phyloP scores from a whole-genome alignment of 2,113 vertebrate species.

The Lamprotornis superbus region DNA sequence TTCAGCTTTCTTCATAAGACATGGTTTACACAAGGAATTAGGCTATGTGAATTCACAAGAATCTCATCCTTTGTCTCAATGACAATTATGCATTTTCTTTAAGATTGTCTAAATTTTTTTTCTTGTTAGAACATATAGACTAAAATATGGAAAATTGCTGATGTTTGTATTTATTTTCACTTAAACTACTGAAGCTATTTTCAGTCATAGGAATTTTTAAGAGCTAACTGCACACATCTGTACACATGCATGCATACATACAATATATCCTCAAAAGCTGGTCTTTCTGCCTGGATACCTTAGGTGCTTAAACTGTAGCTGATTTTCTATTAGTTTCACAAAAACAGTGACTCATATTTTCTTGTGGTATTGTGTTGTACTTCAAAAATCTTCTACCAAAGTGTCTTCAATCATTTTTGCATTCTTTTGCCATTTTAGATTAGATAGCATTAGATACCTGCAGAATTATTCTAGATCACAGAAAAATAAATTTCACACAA shows the following conservation, averaged over 20 bases:
- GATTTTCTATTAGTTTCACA: background rate
- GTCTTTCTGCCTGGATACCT: background rate
- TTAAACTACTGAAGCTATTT: background rate
- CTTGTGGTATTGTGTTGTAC: background rate
- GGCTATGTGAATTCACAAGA: background rate
- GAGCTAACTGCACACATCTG: background rate
- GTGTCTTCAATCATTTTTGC: background rate
- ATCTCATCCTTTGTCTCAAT: background rate
- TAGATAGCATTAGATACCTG: background rate
- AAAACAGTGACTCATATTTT: background rate
- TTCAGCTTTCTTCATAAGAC: background rate
- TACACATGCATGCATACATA: background rate
- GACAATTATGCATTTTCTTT: background rate
- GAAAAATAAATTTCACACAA: background rate
- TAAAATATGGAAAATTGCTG: background rate
- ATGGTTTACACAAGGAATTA: background rate
- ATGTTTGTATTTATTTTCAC: background rate
- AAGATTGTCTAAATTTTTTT: background rate
- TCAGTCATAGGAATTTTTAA: background rate
- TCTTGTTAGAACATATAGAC: background rate
- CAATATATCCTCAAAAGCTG: background rate
- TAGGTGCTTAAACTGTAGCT: background rate
- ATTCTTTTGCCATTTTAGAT: background rate
- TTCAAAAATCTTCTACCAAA: slow-evolving; percentile 8
- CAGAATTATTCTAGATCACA: background rate